Base-by-base conservation (phyloP, 2,797 vertebrate genomes). In the Streptopelia turtur region DNA sequence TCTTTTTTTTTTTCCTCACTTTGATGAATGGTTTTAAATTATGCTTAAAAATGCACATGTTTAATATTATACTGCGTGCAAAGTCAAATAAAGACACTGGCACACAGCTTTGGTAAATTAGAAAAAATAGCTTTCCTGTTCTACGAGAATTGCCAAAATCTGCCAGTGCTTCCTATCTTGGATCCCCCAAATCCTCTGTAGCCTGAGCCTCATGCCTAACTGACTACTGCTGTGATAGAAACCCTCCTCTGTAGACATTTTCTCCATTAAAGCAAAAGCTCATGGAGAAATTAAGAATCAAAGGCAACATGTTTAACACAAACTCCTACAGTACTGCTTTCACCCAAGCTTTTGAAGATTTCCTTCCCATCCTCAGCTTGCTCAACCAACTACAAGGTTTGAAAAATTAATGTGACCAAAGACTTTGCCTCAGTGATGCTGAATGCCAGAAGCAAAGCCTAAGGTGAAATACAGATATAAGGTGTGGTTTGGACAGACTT, bases 381-480 rank as follows among this genome's bases (percentile, higher is more conserved):
- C 33, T 71, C 77, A 69, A 84, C 31, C 68, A 94, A 80, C 49
- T 56, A 74, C 92, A 96, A 82, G 47, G 45, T 79, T 53, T 96
- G 57, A 96, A 96, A 93, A 86, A 94, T 78, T 88, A 91, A 84
- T 47, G 83, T 37, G 64, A 97, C 88, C 93, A 89, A 95, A 87
- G 66, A 90, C 41, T 91, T 55, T 43, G 56, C 57, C 77, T 87
- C 50, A 77, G 52, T 91, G 83, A 93, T 94, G 72, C 1, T 88
- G 66, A 94, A 87, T 59, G 74, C 93, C 87, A 92, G 80, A 96
- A 94, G 88, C 93, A 94, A 96, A 93, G 71, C 90, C 87, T 68
- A 63, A 83, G 81, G 87, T 91, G 76, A 91, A 93, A 93, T 47
- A 95, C 15, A 95, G 68, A 74, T 33, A 83, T 16, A 70, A 41